Base-by-base conservation (phyloP, 2,888 invertebrate species). In the Teinopalpus imperialis region DNA sequence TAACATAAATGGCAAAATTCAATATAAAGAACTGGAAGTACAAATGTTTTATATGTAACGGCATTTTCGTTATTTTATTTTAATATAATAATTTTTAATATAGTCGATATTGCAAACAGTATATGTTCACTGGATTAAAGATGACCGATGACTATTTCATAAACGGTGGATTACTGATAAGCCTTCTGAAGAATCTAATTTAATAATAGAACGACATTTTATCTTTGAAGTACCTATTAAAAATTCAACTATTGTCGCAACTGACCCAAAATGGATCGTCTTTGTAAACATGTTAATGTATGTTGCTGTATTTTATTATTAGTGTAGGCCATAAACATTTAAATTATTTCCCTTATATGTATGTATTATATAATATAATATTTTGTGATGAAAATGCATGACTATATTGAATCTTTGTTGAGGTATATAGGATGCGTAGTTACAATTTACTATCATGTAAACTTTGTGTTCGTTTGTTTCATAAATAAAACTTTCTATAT, bases 141-240 rank as follows among this genome's bases (percentile, higher is more conserved):
- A 21, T 34, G 20, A 39, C 32, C 34, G 39, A 21, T 13, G 8
- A 14, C 7, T 26, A 35, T 18, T 32, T 26, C 12, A 5, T 31
- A 31, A 30, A 27, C 12, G 16, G 5, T 26, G 10, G 12, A 23
- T 36, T 16, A 36, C 18, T 42, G 39, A 44, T 44, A 32, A 44
- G 18, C 10, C 18, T 13, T 12, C 35, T 16, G 13, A 35, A 36
- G 31, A 31, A 24, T 24, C 0, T 9, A n/a, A 40, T 5, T 10
- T 12, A 13, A 20, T 13, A 24, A 20, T 1, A 31, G 2, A 16
- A 12, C 2, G 13, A 31, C 20, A 18, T 18, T 12, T 39, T 39
- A 32, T 37, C 30, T 7, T 35, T 27, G 2, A 35, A 26, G 21
- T 20, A 13, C 7, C 8, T 26, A 7, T 24, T 13, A 16, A 30